Evolutionary conservation across 2,888 invertebrate genomes (phyloP), one percentile per base, ranked within the genome.

Genomic region (Hydrotaea cyrtoneurina): DNA sequence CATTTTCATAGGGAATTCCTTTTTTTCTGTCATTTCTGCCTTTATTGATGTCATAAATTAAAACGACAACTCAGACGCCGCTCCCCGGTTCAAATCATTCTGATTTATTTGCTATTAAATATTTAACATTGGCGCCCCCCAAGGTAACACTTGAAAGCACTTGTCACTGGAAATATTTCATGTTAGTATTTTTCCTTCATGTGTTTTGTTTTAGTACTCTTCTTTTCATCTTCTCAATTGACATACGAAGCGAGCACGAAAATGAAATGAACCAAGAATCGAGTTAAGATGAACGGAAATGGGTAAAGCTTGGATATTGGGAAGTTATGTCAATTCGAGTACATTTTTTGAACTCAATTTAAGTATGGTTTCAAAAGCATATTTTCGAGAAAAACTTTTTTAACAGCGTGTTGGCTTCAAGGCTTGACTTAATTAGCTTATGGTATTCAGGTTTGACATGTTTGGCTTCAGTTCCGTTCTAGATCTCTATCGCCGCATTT

Each of bases 41-140:
- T 59, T 59, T 59, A 59, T 26, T 15, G 59, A 19, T 59, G 23
- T 17, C 8, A 59, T 59, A 59, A 59, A 59, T 19, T 59, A 26
- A 2, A 26, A 26, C 59, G 26, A 57, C 8, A 10, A 39, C 66
- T 57, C 64, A n/a, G n/a, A n/a, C n/a, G n/a, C n/a, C n/a, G 72
- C 53, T 66, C 78, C 62, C 36, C 59, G 43, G 80, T 66, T 64
- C 53, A 76, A 80, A 80, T 78, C 71, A 57, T 21, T 39, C 57
- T 86, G 85, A 85, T 85, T 82, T 85, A 85, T 85, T 76, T 74
- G 73, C 59, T 82, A 85, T 85, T 85, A 82, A 82, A 72, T 73
- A 85, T 82, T 85, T 79, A 82, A 85, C 85, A 85, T 79, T 85
- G 85, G 85, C 85, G 85, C 85, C 85, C 85, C 79, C 82, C n/a